A percentile compares a stretch with the other conserved stretches of the same genome.
Evolutionary conservation across 2,888 invertebrate genomes (phyloP).

Genomic region (Hirtodrosophila trivittata): DNA sequence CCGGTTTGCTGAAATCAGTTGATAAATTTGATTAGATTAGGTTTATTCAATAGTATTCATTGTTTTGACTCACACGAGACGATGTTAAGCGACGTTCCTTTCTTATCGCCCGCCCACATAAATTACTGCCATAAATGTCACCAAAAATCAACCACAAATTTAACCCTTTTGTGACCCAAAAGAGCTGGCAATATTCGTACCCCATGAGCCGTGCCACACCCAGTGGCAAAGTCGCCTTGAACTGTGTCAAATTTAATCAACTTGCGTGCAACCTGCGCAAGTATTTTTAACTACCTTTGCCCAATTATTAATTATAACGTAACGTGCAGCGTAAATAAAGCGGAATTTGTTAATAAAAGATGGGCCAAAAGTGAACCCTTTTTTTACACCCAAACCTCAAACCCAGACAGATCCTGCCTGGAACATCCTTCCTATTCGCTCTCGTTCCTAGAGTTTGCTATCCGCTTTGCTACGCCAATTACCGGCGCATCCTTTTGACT

Average conservation of each 20-base stretch:
- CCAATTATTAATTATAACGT: constrained; percentile 69
- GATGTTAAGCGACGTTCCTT: not conserved
- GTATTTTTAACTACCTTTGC: constrained; percentile 37
- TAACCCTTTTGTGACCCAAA: constrained; percentile 59
- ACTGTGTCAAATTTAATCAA: constrained; percentile 74
- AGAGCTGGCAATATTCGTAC: constrained; percentile 4
- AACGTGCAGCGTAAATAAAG: constrained; percentile 75
- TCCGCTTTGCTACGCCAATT: constrained; percentile 51
- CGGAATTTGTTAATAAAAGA: constrained; percentile 73
- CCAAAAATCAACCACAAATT: constrained; percentile 58
- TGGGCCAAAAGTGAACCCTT: constrained; percentile 57
- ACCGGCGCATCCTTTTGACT: constrained; percentile 52
- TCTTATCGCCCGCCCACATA: constrained; percentile 21
- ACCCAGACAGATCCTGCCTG: not conserved
- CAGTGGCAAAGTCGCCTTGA: constrained; percentile 29
- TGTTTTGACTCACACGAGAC: constrained; percentile 3
- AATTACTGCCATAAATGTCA: constrained; percentile 58
- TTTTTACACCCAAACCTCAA: constrained; percentile 8
- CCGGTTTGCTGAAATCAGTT: not conserved
- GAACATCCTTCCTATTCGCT: no score
- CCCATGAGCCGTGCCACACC: no score
- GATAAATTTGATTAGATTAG: constrained; percentile 4
- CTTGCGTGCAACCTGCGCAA: constrained; percentile 55
- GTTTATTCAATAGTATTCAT: not conserved
- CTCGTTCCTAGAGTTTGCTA: constrained; percentile 7